phyloP scores from a whole-genome alignment of 1,140 invertebrate genomes.

The Cherax destructor region DNA sequence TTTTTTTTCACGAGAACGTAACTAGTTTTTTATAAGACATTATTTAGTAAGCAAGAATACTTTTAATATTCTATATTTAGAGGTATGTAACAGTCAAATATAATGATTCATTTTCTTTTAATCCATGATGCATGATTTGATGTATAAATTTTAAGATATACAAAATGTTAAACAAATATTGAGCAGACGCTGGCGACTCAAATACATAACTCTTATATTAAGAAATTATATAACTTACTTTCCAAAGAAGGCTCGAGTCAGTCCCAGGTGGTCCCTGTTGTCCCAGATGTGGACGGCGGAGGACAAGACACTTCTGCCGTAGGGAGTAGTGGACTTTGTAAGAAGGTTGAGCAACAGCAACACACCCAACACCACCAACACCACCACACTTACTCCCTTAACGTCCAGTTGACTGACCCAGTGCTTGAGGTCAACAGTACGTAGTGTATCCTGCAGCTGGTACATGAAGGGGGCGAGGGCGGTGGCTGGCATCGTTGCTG shows the following conservation, averaged over 20 bases:
- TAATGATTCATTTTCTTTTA: neutral
- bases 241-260: neutral
- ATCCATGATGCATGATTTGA: neutral
- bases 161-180: neutral
- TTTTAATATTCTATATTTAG: too few species aligned
- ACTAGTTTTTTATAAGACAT: neutral
- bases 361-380: constrained; percentile 14
- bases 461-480: constrained; percentile 17
- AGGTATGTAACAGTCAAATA: neutral
- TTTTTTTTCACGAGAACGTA: neutral
- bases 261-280: neutral
- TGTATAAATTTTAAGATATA: neutral
- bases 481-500: neutral
- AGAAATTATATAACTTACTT: constrained; percentile 3
- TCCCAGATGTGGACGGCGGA: constrained; percentile 39
- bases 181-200: too few species aligned
- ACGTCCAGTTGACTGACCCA: constrained; percentile 27
- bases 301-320: constrained; percentile 34
- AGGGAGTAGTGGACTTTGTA: constrained; percentile 18
- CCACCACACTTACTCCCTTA: neutral
- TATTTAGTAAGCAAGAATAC: neutral
- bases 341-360: constrained; percentile 25
- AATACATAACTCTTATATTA: neutral
- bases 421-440: constrained; percentile 14
- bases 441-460: constrained; percentile 21